These are phyloP conservation scores for Pygmarrhopalites habei DNA, from an alignment of 1,140 invertebrate genomes.

Conservation along the genomic window DNA sequence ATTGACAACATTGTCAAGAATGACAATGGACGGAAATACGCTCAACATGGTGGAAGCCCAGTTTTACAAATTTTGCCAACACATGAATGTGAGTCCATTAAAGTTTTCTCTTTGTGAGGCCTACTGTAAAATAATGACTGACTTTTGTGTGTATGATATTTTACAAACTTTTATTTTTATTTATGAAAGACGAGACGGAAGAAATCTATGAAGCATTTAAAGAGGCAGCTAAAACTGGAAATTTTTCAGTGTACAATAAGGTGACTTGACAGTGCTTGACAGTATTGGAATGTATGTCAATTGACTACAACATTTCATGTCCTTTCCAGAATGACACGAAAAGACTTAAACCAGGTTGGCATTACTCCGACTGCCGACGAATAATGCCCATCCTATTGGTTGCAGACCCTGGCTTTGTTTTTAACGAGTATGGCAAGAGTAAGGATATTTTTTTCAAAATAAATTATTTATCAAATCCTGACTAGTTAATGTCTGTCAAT, in stretches of 20 bases:
- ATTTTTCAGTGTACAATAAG: slow-evolving; percentile 53
- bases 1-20: slow-evolving; percentile 51
- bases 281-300: too few species aligned
- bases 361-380: slow-evolving; percentile 52
- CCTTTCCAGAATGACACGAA: too few species aligned
- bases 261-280: too few species aligned
- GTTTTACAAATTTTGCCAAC: slow-evolving; percentile 52
- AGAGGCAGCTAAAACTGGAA: slow-evolving; percentile 43
- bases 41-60: slow-evolving; percentile 45
- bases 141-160: background rate
- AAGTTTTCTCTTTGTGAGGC: background rate
- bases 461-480: too few species aligned
- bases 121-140: background rate
- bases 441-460: too few species aligned
- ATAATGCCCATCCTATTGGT: slow-evolving; percentile 52
- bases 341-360: slow-evolving; percentile 43
- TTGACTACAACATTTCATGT: too few species aligned
- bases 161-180: background rate
- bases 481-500: too few species aligned
- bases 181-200: slow-evolving; percentile 2
- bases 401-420: slow-evolving; percentile 51
- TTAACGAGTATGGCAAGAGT: too few species aligned
- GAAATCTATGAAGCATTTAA: slow-evolving; percentile 42
- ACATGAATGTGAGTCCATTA: slow-evolving; percentile 13
- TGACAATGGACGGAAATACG: slow-evolving; percentile 46